Evolutionary conservation across 1,140 invertebrate species (phyloP), one percentile per base, ranked within the genome.

Genomic region (Schlechtendalia chinensis): DNA sequence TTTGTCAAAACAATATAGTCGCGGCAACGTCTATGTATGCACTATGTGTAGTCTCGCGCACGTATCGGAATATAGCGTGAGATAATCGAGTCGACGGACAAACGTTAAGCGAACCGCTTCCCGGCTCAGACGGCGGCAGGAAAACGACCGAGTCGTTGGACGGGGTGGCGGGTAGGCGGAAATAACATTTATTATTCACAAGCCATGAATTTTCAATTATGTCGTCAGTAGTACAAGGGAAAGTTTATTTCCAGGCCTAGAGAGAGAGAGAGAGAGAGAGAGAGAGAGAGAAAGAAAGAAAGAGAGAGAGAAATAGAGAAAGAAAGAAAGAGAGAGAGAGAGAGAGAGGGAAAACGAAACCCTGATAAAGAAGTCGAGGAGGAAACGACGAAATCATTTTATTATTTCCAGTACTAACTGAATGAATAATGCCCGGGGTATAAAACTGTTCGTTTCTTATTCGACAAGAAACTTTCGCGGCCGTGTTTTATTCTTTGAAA

Each of bases 151-250:
- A 6, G 47, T 39, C 29, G 63, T 16, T 39, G 45, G 50, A 50
- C 27, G 10, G 56, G 16, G 14, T 0, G 29, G 61, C 4, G 27
- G 32, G 29, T 3, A 54, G 53, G 32, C 19, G 32, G 29, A 45
- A 58, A 14, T 59, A 77, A 77, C 72, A 77, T 77, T 77, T 77
- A 59, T 77, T 59, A 77, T 77, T 77, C 54, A 77, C 72, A 77
- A 77, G 54, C 72, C 72, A 77, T 77, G 72, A 77, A 77, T 77
- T 77, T 77, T 77, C 72, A 77, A 77, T 77, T 77, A 59, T 39
- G 56, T 77, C 72, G 53, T 59, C 56, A 45, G 56, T 59, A 6
- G n/a, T 58, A 77, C 53, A 50, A 77, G 72, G 56, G 27, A 59
- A 77, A 58, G 72, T 59, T 58, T 59, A 59, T 77, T 77, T 77